phyloP scores from a whole-genome alignment of 2,888 invertebrate species.

The Tiphia femorata region DNA sequence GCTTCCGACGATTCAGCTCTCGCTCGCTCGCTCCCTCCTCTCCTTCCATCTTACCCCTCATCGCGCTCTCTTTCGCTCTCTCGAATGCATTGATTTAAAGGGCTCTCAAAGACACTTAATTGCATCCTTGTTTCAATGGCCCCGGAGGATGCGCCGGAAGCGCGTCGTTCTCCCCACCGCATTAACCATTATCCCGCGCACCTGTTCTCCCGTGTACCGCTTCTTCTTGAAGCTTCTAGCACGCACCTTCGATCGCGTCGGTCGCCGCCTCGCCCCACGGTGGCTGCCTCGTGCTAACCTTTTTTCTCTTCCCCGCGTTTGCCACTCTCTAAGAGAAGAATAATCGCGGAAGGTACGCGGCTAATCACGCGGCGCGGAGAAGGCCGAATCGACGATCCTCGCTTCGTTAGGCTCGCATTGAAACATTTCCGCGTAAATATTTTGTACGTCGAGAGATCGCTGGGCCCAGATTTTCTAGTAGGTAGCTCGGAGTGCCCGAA shows the following conservation, averaged over 20 bases:
- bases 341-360: too few species aligned
- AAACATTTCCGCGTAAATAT: too few species aligned
- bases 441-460: too few species aligned
- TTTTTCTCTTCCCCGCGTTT: too few species aligned
- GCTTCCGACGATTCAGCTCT: slow-evolving; percentile 16
- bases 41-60: background rate
- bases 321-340: too few species aligned
- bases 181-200: slow-evolving; percentile 29
- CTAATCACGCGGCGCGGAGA: too few species aligned
- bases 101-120: slow-evolving; percentile 36
- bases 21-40: background rate
- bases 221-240: slow-evolving; percentile 3
- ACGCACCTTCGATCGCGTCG: background rate
- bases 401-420: too few species aligned
- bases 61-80: background rate
- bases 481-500: too few species aligned
- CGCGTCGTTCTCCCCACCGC: slow-evolving; percentile 23
- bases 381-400: too few species aligned
- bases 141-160: slow-evolving; percentile 33
- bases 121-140: slow-evolving; percentile 28
- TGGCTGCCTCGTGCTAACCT: too few species aligned
- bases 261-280: background rate
- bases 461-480: too few species aligned
- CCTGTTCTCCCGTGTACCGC: slow-evolving; percentile 22
- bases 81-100: slow-evolving; percentile 31